Percentiles rank a stretch among this genome's conserved stretches.
These are phyloP conservation scores for Marmota monax DNA, from an alignment of 2,113 vertebrate species.

Conservation along the genomic window DNA sequence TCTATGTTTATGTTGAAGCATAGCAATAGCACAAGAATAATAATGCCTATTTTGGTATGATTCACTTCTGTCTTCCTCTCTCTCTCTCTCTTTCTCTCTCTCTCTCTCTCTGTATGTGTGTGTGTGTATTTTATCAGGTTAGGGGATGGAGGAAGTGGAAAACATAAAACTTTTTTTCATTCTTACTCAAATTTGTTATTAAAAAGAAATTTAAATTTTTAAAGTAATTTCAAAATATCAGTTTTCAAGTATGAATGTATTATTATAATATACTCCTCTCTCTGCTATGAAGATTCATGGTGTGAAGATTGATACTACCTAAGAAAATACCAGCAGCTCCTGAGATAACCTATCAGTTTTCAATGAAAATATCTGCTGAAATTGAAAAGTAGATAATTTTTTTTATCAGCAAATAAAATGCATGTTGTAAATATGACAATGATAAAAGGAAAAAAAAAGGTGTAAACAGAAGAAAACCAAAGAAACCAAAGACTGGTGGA, in stretches of 20 bases:
- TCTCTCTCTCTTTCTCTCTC: too few species aligned
- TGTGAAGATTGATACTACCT: background rate
- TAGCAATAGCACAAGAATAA: background rate
- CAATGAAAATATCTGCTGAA: background rate
- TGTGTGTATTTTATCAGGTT: background rate
- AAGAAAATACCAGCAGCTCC: background rate
- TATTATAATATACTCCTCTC: background rate
- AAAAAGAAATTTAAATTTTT: slow-evolving; percentile 9
- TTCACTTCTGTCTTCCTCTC: background rate
- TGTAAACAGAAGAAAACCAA: background rate
- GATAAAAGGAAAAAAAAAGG: background rate
- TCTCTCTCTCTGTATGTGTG: too few species aligned
- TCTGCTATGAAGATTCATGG: background rate
- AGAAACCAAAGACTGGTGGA: background rate
- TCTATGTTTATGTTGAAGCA: background rate
- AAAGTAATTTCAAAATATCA: slow-evolving; percentile 17
- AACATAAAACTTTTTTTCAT: background rate
- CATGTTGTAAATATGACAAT: background rate
- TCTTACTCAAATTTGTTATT: background rate
- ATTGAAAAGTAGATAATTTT: background rate
- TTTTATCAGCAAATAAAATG: background rate
- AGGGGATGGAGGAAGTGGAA: background rate
- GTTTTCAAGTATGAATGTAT: background rate
- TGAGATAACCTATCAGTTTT: background rate
- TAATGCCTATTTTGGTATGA: background rate